Conservation (phyloP, 2,113 vertebrate genomes). For the Todiramphus chloris region DNA sequence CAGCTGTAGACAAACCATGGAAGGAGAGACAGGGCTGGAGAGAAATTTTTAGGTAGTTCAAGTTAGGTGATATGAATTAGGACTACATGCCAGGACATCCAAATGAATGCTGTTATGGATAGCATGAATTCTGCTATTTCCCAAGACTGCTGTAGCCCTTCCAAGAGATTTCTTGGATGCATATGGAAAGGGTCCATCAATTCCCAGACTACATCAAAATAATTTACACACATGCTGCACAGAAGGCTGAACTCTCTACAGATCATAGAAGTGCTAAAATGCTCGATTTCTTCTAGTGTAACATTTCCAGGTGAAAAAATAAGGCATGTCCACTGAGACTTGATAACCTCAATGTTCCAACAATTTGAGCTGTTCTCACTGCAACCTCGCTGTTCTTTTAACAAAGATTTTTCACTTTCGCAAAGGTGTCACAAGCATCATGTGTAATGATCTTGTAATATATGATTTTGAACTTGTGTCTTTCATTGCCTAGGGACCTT, state of each 20-base stretch:
- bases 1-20: background rate
- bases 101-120: background rate
- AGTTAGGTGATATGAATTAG: background rate
- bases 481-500: background rate
- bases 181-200: background rate
- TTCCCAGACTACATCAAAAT: background rate
- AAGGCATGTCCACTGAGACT: background rate
- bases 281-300: background rate
- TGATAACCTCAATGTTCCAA: background rate
- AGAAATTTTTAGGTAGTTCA: background rate
- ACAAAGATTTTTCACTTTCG: background rate
- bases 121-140: background rate
- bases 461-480: background rate
- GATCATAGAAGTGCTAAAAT: background rate
- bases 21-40: background rate
- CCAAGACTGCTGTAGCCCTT: background rate
- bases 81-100: background rate
- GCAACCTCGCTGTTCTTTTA: background rate
- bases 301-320: conserved; percentile 30
- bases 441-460: background rate
- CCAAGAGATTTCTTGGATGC: conserved; percentile 4
- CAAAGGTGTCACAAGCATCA: background rate
- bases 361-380: background rate
- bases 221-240: background rate
- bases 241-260: background rate